Conservation (phyloP, 1,140 invertebrate genomes). For the Ectropis grisescens region DNA sequence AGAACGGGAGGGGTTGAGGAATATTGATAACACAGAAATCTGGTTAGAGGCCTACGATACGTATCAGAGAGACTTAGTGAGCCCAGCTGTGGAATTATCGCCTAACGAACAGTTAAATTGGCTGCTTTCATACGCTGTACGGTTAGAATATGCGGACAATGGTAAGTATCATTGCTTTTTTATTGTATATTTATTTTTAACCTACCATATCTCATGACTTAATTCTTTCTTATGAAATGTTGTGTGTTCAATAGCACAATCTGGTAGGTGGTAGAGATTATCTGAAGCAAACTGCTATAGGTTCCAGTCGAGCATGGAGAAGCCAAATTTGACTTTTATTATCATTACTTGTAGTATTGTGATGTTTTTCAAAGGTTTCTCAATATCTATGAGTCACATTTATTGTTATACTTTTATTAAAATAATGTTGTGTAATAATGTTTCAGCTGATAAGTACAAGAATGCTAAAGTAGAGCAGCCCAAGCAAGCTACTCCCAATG, state of each 20-base stretch:
- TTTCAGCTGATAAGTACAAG: constrained; percentile 81
- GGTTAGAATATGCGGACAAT: constrained; percentile 87
- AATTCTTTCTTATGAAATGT: no score
- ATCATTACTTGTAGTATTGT: no score
- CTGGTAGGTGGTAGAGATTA: no score
- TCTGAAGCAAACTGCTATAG: no score
- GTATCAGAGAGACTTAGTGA: constrained; percentile 83
- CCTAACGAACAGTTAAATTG: constrained; percentile 82
- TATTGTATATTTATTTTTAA: background rate
- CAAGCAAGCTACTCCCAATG: constrained; percentile 73
- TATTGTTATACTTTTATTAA: no score
- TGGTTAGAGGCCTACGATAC: constrained; percentile 83
- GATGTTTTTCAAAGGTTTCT: no score
- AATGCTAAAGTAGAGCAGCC: constrained; percentile 73
- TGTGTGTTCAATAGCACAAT: no score
- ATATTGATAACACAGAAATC: constrained; percentile 69
- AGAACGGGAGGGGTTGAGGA: constrained; percentile 79
- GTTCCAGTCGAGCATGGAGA: no score
- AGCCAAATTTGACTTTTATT: no score
- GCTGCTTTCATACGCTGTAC: constrained; percentile 86
- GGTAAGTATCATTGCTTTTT: constrained; percentile 79
- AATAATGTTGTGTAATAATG: no score
- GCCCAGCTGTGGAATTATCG: constrained; percentile 67
- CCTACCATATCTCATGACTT: no score
- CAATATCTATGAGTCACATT: no score